Conservation (phyloP, 2,113 vertebrate genomes). For the Hydrochoerus hydrochaeris region DNA sequence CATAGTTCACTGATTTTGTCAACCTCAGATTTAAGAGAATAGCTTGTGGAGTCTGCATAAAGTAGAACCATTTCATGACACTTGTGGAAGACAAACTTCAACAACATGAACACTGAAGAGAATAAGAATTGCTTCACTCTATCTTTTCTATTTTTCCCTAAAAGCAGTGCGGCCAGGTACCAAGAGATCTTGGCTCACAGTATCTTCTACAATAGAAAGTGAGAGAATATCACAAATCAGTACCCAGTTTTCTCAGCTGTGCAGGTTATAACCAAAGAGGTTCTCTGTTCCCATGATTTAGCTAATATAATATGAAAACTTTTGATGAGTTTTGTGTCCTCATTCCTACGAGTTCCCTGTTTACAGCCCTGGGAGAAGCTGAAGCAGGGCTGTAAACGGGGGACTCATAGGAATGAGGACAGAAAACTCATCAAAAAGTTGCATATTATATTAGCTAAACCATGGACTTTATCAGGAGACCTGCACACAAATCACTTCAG, state of each 20-base stretch:
- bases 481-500: no score
- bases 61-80: background rate
- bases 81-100: background rate
- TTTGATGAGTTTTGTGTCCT: no score
- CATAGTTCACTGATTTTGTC: background rate
- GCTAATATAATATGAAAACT: no score
- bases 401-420: background rate
- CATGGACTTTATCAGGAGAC: background rate
- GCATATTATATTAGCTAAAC: background rate
- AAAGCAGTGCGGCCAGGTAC: background rate
- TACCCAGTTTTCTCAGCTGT: background rate
- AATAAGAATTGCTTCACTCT: background rate
- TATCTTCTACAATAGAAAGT: background rate
- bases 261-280: background rate
- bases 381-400: background rate
- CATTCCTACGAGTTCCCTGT: no score
- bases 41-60: background rate
- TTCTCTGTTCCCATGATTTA: rapidly evolving
- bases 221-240: background rate
- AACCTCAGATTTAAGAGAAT: background rate
- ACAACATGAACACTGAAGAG: background rate
- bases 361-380: no score
- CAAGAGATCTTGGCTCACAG: rapidly evolving
- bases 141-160: background rate
- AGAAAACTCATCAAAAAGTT: background rate